phyloP scores from a whole-genome alignment of 2,113 vertebrate species.

The Notothenia rossii region DNA sequence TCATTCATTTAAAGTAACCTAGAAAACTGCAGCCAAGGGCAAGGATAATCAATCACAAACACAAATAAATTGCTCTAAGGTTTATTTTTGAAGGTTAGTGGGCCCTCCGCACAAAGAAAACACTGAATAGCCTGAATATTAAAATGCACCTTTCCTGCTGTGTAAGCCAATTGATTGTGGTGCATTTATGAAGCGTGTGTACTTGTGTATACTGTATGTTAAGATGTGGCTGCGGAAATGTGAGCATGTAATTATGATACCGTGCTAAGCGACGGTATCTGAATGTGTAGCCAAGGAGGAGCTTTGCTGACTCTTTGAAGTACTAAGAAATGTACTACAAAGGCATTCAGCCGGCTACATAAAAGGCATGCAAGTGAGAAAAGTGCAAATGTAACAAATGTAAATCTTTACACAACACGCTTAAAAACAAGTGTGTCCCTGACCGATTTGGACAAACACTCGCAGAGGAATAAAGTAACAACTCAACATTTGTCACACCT shows the following conservation, averaged over 20 bases:
- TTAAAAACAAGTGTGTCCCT: slow-evolving; percentile 32
- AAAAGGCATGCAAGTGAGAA: slow-evolving; percentile 3
- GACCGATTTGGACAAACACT: slow-evolving; percentile 2
- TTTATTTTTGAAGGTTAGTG: slow-evolving; percentile 51
- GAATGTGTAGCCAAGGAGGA: slow-evolving; percentile 10
- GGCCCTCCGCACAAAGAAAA: slow-evolving; percentile 18
- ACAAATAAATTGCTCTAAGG: slow-evolving; percentile 50
- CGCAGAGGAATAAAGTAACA: slow-evolving; percentile 32
- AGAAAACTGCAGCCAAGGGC: slow-evolving; percentile 18
- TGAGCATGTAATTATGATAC: slow-evolving; percentile 24
- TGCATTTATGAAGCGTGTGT: slow-evolving; percentile 31
- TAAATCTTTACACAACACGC: slow-evolving; percentile 14
- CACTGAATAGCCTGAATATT: slow-evolving; percentile 62
- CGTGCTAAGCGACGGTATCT: slow-evolving; percentile 4
- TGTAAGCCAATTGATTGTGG: slow-evolving; percentile 56
- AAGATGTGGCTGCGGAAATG: not conserved
- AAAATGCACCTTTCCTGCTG: slow-evolving; percentile 66
- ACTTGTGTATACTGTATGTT: not conserved
- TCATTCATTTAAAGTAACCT: slow-evolving; percentile 35
- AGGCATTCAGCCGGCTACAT: not conserved
- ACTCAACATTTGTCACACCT: slow-evolving; percentile 32
- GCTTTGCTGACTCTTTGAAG: slow-evolving; percentile 62
- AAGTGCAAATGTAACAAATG: slow-evolving; percentile 14
- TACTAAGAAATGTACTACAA: not conserved
- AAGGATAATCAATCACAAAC: slow-evolving; percentile 62